phyloP scores from a whole-genome alignment of 2,797 vertebrate species.

The Garrulus glandarius region DNA sequence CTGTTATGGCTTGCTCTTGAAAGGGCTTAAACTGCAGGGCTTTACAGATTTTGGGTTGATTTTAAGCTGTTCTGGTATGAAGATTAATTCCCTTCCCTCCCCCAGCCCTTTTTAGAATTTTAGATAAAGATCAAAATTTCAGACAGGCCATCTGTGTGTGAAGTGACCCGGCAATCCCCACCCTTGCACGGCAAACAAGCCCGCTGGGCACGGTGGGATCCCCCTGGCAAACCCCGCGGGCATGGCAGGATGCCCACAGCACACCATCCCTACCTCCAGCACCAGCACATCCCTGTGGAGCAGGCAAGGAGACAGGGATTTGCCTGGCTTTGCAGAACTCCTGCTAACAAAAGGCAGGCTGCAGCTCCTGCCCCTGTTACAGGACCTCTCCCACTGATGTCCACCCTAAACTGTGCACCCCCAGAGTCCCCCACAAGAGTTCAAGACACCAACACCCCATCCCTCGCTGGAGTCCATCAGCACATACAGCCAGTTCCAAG shows the following conservation, averaged over 20 bases:
- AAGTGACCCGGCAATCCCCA: fast-evolving
- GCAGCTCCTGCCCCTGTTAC: background rate
- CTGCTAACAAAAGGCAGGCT: too few relatives aligned
- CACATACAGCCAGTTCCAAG: background rate
- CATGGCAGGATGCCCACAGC: background rate
- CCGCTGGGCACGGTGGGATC: fast-evolving
- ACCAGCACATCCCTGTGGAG: background rate
- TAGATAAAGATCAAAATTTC: background rate
- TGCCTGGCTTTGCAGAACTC: background rate
- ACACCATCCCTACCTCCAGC: background rate
- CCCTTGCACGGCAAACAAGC: fast-evolving
- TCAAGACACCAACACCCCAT: background rate
- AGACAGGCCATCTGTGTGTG: background rate
- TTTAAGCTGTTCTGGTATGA: slow-evolving; percentile 22
- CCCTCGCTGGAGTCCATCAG: background rate
- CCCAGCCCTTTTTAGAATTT: background rate
- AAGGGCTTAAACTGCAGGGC: slow-evolving; percentile 1
- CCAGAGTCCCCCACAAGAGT: background rate
- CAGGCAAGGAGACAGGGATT: background rate
- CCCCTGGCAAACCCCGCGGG: background rate
- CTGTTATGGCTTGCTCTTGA: background rate
- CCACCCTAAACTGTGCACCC: background rate
- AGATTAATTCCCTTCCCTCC: background rate
- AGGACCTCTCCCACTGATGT: fast-evolving
- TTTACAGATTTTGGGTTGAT: background rate